Conservation (phyloP, 2,888 invertebrate genomes). For the Smittia aterrima region DNA sequence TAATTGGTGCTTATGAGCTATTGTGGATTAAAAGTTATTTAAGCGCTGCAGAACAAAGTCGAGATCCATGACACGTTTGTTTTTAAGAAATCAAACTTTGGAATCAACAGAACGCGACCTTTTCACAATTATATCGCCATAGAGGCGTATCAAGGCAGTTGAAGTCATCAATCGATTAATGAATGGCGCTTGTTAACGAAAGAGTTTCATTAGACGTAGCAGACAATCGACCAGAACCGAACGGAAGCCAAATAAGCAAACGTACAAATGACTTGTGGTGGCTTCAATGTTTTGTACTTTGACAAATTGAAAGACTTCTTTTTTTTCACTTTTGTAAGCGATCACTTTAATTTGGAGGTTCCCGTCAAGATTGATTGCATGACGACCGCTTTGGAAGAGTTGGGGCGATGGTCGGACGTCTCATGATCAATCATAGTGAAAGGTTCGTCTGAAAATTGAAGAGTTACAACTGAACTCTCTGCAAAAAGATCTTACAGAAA, state of each 20-base stretch:
- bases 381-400: too few species aligned
- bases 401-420: not conserved
- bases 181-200: not conserved
- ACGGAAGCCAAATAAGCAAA: constrained; percentile 4
- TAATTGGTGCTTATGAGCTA: too few species aligned
- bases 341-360: not conserved
- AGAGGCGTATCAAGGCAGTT: not conserved
- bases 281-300: not conserved
- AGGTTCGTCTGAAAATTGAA: too few species aligned
- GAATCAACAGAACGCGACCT: not conserved
- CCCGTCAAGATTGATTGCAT: not conserved
- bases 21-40: too few species aligned
- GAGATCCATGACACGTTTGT: too few species aligned
- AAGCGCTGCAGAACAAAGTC: too few species aligned
- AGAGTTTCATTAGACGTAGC: not conserved
- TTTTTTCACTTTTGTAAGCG: not conserved
- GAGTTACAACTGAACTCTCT: too few species aligned
- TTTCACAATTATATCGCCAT: not conserved
- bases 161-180: constrained; percentile 1
- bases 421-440: constrained; percentile 20
- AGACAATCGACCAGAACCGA: not conserved
- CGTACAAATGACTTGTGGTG: not conserved
- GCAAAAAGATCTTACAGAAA: not conserved
- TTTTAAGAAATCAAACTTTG: too few species aligned
- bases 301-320: too few species aligned